These are phyloP conservation scores for Pentalonia nigronervosa DNA, from an alignment of 1,140 invertebrate genomes.

Conservation along the genomic window DNA sequence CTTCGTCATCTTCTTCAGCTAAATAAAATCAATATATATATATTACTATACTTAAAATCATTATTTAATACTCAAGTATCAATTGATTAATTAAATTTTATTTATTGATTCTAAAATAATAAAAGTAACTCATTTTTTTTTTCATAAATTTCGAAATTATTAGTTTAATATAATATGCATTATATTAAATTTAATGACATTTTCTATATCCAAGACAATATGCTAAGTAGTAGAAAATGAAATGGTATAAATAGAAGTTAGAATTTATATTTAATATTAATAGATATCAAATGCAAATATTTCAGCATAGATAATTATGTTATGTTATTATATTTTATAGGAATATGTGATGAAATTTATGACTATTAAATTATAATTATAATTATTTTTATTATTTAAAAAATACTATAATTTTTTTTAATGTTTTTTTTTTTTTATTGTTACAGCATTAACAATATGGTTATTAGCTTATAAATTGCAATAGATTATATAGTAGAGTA, in stretches of 20 bases:
- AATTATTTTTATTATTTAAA: too few species aligned
- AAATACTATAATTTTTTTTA: background rate
- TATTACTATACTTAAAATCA: background rate
- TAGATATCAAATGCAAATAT: background rate
- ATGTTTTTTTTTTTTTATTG: too few species aligned
- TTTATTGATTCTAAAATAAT: background rate
- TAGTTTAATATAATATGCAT: background rate
- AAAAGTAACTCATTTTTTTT: background rate
- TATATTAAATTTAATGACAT: background rate
- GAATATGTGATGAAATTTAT: too few species aligned
- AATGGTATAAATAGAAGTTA: background rate
- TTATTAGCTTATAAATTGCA: too few species aligned
- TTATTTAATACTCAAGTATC: background rate
- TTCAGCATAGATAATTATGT: background rate
- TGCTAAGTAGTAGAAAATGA: background rate
- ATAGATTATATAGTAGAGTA: too few species aligned
- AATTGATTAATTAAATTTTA: background rate
- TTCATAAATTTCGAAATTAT: background rate
- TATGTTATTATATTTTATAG: too few species aligned
- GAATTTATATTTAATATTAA: background rate
- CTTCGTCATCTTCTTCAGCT: constrained; percentile 5
- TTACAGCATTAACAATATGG: too few species aligned
- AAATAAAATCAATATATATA: constrained; percentile 13
- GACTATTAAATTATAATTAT: too few species aligned
- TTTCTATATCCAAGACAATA: background rate